phyloP scores from a whole-genome alignment of 2,113 vertebrate species.

The Rhinolophus ferrumequinum region DNA sequence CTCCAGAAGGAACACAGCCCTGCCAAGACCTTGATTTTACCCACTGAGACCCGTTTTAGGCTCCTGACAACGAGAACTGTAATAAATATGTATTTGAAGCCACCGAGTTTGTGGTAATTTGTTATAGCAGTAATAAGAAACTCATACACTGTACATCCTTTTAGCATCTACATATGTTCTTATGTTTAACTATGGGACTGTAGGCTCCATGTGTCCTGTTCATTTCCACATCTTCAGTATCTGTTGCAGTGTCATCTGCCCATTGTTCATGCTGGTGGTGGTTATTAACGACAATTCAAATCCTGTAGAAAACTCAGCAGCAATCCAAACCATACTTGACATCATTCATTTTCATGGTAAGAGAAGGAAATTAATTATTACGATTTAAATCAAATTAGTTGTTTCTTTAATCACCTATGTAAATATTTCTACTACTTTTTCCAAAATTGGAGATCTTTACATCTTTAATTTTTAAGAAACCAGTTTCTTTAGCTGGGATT shows the following conservation, averaged over 20 bases:
- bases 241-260: not conserved
- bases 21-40: not conserved
- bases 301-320: not conserved
- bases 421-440: conserved; percentile 23
- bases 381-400: conserved; percentile 30
- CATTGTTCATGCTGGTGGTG: not conserved
- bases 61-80: not conserved
- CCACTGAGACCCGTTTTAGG: not conserved
- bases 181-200: conserved; percentile 9
- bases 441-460: not conserved
- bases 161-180: not conserved
- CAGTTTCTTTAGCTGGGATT: conserved; percentile 8
- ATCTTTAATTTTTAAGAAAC: conserved; percentile 33
- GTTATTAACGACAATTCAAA: not conserved
- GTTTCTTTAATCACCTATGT: conserved; percentile 35
- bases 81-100: conserved; percentile 46
- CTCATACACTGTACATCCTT: not conserved
- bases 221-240: not conserved
- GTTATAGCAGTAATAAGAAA: conserved; percentile 1
- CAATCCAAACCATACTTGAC: conserved; percentile 17
- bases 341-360: conserved; percentile 9
- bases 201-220: not conserved
- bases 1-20: not conserved
- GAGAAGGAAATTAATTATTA: conserved; percentile 11
- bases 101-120: conserved; percentile 1